Evolutionary conservation across 2,113 vertebrate genomes (phyloP).

Genomic region (Litocranius walleri): DNA sequence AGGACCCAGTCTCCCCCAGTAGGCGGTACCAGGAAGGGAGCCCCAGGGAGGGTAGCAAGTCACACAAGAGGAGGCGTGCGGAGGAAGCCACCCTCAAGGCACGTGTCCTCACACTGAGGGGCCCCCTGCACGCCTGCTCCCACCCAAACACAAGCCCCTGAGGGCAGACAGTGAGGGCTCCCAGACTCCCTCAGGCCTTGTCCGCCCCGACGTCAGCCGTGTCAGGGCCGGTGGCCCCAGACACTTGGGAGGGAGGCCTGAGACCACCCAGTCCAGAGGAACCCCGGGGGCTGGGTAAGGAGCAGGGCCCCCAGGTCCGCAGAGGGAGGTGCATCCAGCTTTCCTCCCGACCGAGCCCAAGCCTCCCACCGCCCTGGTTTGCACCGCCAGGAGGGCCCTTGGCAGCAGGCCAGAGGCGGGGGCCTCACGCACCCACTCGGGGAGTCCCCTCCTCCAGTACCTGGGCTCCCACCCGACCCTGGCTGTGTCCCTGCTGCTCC

Average conservation of each 20-base stretch:
- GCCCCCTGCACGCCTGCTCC: not conserved
- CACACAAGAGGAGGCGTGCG: not conserved
- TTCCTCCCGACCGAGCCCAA: not conserved
- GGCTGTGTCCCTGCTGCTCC: too few relatives aligned
- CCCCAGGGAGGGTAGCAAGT: not conserved
- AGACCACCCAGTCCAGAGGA: not conserved
- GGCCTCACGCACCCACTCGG: rapidly evolving
- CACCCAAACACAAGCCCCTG: not conserved
- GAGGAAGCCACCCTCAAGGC: not conserved
- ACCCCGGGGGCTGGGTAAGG: not conserved
- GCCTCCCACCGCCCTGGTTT: not conserved
- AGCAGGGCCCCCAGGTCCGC: too few relatives aligned
- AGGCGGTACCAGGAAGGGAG: not conserved
- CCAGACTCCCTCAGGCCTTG: not conserved
- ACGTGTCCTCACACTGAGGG: too few relatives aligned
- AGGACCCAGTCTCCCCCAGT: not conserved
- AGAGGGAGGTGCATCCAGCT: not conserved
- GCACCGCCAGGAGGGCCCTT: not conserved
- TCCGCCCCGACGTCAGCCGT: rapidly evolving
- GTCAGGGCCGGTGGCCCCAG: not conserved
- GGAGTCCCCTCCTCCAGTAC: not conserved
- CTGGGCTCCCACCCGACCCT: not conserved
- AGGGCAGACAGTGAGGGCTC: not conserved
- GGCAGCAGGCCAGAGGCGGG: not conserved
- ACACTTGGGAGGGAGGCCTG: not conserved